Percentiles rank a stretch among this genome's conserved stretches.
These are phyloP conservation scores for Agonum fuliginosum DNA, from an alignment of 2,888 invertebrate species.

Conservation along the genomic window DNA sequence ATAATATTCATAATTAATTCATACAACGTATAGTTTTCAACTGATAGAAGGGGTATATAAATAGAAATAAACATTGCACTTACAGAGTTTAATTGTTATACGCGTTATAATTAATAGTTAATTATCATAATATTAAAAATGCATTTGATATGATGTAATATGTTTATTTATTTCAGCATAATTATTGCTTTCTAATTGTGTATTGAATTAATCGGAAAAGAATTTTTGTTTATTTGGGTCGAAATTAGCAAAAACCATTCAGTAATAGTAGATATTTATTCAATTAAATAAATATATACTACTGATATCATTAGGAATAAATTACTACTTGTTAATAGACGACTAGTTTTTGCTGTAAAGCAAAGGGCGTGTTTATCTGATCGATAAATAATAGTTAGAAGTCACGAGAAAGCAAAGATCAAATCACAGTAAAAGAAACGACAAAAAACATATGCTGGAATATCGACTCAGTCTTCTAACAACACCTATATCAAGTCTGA, in stretches of 20 bases:
- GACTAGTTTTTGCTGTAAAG: not conserved
- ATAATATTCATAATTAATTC: constrained; percentile 27
- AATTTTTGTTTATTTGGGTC: constrained; percentile 17
- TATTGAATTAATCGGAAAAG: constrained; percentile 8
- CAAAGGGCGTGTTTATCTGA: not conserved
- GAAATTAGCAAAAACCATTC: not conserved
- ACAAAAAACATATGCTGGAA: constrained; percentile 43
- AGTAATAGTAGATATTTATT: not conserved
- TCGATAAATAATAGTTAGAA: constrained; percentile 1
- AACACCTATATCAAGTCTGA: constrained; percentile 30
- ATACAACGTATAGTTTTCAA: constrained; percentile 15
- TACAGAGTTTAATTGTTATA: constrained; percentile 5
- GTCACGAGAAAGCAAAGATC: constrained; percentile 12
- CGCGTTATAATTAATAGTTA: constrained; percentile 27
- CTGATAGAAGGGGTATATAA: not conserved
- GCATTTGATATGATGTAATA: constrained; percentile 49
- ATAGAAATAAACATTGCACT: not conserved
- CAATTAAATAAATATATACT: not conserved
- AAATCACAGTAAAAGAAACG: constrained; percentile 13
- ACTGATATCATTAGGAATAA: not conserved
- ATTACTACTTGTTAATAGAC: not conserved
- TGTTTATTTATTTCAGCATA: constrained; percentile 10
- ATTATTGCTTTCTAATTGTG: constrained; percentile 42
- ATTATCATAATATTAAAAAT: constrained; percentile 35
- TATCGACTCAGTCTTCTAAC: constrained; percentile 4